Conservation (phyloP, 2,797 vertebrate genomes). For the Pangasius macronema region DNA sequence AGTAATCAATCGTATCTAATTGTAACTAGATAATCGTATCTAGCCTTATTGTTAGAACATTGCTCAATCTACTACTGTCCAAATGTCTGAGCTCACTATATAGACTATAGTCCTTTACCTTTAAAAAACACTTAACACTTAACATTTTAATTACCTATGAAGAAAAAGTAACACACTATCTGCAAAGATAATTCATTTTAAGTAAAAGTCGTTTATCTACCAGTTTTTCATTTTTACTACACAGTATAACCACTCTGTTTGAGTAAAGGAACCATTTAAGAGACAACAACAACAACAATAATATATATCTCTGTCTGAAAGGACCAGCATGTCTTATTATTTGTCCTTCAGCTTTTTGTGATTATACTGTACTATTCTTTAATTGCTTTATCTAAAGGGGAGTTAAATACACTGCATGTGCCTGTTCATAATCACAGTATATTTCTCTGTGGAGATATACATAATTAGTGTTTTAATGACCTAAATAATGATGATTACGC, state of each 20-base stretch:
- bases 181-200: background rate
- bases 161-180: background rate
- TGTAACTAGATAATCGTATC: background rate
- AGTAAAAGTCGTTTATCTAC: too few relatives aligned
- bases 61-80: background rate
- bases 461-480: slow-evolving; percentile 44
- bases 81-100: background rate
- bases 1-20: too few relatives aligned
- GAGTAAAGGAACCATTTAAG: too few relatives aligned
- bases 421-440: slow-evolving; percentile 17
- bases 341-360: background rate
- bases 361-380: background rate
- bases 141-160: background rate
- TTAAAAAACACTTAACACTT: background rate
- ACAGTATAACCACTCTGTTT: too few relatives aligned
- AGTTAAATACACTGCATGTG: background rate
- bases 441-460: slow-evolving; percentile 27
- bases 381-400: background rate
- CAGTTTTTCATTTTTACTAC: too few relatives aligned
- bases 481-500: slow-evolving; percentile 34
- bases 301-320: too few relatives aligned
- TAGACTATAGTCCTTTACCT: background rate
- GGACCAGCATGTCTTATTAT: background rate
- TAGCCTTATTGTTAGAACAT: background rate
- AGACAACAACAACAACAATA: background rate